Conservation (phyloP, 1,140 invertebrate genomes). For the Drosophila ananassae region DNA sequence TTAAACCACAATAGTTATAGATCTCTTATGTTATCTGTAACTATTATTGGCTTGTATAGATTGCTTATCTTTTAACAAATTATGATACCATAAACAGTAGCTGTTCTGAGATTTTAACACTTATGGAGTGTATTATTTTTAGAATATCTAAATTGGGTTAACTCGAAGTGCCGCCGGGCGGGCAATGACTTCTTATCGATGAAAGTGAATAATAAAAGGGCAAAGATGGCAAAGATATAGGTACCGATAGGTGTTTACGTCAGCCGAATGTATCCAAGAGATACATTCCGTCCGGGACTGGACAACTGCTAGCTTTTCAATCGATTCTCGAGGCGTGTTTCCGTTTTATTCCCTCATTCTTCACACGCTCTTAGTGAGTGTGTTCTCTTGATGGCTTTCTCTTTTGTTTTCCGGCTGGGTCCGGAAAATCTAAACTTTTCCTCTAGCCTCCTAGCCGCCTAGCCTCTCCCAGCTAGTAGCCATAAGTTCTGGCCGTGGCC, state of each 20-base stretch:
- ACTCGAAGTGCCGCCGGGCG: slow-evolving; percentile 21
- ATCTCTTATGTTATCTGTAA: background rate
- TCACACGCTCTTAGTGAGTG: background rate
- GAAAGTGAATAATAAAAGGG: background rate
- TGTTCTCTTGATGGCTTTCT: slow-evolving; percentile 20
- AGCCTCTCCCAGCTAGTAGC: background rate
- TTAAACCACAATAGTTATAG: too few species aligned
- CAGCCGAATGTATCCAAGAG: slow-evolving; percentile 22
- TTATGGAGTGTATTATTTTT: slow-evolving; percentile 32
- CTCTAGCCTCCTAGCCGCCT: slow-evolving; percentile 12
- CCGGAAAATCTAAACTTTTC: slow-evolving; percentile 59
- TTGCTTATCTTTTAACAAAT: background rate
- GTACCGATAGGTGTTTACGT: slow-evolving; percentile 22
- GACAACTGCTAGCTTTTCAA: slow-evolving; percentile 9
- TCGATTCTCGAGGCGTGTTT: slow-evolving; percentile 52
- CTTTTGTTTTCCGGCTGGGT: slow-evolving; percentile 62
- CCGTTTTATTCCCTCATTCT: slow-evolving; percentile 60
- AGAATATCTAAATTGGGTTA: slow-evolving; percentile 45
- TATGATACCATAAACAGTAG: background rate
- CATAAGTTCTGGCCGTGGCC: slow-evolving; percentile 22
- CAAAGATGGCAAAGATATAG: slow-evolving; percentile 15
- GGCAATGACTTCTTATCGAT: slow-evolving; percentile 47
- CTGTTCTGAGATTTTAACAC: slow-evolving; percentile 26
- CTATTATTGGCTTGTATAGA: background rate
- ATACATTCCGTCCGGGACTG: slow-evolving; percentile 27